Evolutionary conservation across 2,888 invertebrate genomes (phyloP).

Genomic region (Alloplasta piceator): DNA sequence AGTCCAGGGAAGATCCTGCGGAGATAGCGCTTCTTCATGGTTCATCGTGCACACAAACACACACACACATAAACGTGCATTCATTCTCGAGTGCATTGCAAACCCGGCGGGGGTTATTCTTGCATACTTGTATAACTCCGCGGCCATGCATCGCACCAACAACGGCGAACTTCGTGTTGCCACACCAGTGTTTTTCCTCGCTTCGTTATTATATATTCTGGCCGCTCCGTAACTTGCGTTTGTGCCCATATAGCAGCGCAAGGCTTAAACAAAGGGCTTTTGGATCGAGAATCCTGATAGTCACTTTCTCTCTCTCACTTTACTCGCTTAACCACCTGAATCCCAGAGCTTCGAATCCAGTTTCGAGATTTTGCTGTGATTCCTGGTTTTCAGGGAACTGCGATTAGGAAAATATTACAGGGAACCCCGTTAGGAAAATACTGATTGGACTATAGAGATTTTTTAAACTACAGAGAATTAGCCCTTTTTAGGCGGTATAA

Average conservation of each 20-base stretch:
- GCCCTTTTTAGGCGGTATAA: not conserved
- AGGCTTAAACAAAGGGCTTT: constrained; percentile 71
- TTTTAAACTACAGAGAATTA: not conserved
- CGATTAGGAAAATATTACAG: too few species aligned
- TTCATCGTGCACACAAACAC: not conserved
- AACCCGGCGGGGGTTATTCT: constrained; percentile 58
- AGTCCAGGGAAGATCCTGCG: constrained; percentile 59
- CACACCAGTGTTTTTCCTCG: not conserved
- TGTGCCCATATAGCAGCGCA: constrained; percentile 63
- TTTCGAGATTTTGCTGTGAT: constrained; percentile 51
- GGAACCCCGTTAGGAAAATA: too few species aligned
- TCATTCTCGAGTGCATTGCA: constrained; percentile 23
- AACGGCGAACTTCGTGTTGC: not conserved
- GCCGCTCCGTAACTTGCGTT: constrained; percentile 61
- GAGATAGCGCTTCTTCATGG: constrained; percentile 46
- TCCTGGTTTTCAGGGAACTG: constrained; percentile 2
- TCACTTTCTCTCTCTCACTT: not conserved
- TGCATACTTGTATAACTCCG: constrained; percentile 58
- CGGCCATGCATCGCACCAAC: constrained; percentile 26
- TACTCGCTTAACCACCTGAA: constrained; percentile 14
- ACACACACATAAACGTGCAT: not conserved
- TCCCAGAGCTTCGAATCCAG: constrained; percentile 50
- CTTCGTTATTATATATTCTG: constrained; percentile 68
- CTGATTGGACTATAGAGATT: too few species aligned
- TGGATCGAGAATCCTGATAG: constrained; percentile 56